Base-by-base conservation (phyloP, 2,113 vertebrate genomes). In the Phylloscopus trochiloides region DNA sequence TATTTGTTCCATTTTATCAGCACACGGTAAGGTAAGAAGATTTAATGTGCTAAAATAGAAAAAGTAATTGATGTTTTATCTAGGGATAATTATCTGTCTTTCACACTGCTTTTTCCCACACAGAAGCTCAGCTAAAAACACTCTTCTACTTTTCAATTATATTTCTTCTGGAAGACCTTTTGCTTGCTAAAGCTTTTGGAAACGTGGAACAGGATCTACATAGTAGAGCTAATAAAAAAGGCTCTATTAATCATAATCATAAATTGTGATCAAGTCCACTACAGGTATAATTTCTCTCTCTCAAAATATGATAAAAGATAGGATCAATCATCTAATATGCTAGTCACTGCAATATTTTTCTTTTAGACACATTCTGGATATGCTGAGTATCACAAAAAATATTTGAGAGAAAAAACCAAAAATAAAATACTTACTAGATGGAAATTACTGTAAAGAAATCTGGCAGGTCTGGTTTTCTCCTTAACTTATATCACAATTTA, bases 1-100 rank as follows among this genome's bases (percentile, higher is more conserved):
- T 55, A 63, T 55, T 83, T 90, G 7, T 52, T 48, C 42, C 32
- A 15, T 85, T 87, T 87, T 68, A 92, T 78, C 73, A 71, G 16
- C 22, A 40, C 62, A 45, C 0, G 0, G 28, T n/a, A 90, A 87
- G 31, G 62, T 72, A 76, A 71, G 80, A 91, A 92, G 65, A 63
- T 88, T 40, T 82, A 18, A 81, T 63, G 40, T 32, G 31, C 29
- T 61, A 74, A 93, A 83, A 85, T 48, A 47, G 36, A 47, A 73
- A 79, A 84, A 62, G 43, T 79, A 86, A 88, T 61, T 82, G 65
- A 93, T 86, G 57, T 88, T 96, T 87, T 88, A 93, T 94, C 66
- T 73, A 50, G n/a, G 67, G 25, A 88, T 92, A 90, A 95, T 88
- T 95, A 91, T 80, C 65, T 93, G 47, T 62, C 75, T 92, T 75